Percentiles rank a stretch among this genome's conserved stretches.
These are phyloP conservation scores for Priocnemis perturbator DNA, from an alignment of 2,888 invertebrate genomes.

Conservation along the genomic window DNA sequence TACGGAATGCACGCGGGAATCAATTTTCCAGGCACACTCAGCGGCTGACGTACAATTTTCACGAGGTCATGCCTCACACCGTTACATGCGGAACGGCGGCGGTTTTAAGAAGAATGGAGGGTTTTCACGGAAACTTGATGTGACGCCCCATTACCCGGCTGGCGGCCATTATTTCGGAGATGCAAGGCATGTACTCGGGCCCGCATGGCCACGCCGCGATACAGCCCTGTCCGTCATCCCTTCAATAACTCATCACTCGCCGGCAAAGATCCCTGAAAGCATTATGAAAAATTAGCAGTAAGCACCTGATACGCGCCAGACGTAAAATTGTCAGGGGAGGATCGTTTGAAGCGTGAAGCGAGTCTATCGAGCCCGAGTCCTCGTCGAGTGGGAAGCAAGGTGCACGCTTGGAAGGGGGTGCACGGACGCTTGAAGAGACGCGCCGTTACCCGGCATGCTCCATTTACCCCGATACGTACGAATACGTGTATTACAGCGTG, in stretches of 20 bases:
- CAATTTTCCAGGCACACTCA: slow-evolving; percentile 12
- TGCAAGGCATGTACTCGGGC: slow-evolving; percentile 9
- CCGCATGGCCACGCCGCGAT: no score
- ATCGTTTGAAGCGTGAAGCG: slow-evolving; percentile 44
- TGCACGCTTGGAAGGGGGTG: slow-evolving; percentile 3
- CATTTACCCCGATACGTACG: slow-evolving; percentile 64
- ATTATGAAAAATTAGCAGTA: no score
- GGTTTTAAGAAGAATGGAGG: slow-evolving; percentile 28
- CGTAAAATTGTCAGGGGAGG: slow-evolving; percentile 52
- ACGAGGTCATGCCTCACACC: background rate
- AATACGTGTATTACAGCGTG: slow-evolving; percentile 55
- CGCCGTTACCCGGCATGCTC: slow-evolving; percentile 60
- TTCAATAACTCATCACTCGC: no score
- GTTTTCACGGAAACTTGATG: slow-evolving; percentile 17
- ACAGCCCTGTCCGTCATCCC: no score
- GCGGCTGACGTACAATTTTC: slow-evolving; percentile 16
- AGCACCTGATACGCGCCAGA: slow-evolving; percentile 6
- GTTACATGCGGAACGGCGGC: slow-evolving; percentile 15
- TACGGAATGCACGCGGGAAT: background rate
- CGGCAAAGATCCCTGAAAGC: no score
- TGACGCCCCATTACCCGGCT: slow-evolving; percentile 37
- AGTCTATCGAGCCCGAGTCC: slow-evolving; percentile 28
- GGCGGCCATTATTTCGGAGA: slow-evolving; percentile 17
- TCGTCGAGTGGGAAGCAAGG: slow-evolving; percentile 12
- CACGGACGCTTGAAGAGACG: slow-evolving; percentile 37